These are phyloP conservation scores for Misgurnus anguillicaudatus DNA, from an alignment of 2,113 vertebrate species.

Conservation along the genomic window DNA sequence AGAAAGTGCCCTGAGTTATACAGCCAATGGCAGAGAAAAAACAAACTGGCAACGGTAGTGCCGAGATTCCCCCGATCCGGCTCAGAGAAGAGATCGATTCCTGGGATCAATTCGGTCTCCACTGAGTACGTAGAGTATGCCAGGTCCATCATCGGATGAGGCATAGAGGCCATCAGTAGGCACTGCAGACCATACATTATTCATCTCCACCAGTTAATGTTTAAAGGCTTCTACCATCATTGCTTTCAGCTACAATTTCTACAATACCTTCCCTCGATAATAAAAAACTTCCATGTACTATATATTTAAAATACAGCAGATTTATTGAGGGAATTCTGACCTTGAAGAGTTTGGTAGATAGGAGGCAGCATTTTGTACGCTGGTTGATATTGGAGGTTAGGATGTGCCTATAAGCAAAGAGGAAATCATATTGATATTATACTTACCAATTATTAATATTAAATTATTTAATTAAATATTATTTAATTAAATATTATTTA, in stretches of 20 bases:
- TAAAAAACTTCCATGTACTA: too few species aligned
- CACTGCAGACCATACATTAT: slow-evolving; percentile 68
- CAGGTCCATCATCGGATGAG: slow-evolving; percentile 79
- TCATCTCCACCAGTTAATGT: not conserved
- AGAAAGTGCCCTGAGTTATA: slow-evolving; percentile 80
- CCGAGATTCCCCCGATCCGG: slow-evolving; percentile 74
- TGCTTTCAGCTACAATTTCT: too few species aligned
- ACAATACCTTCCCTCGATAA: too few species aligned
- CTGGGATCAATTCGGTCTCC: slow-evolving; percentile 79
- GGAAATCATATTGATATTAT: slow-evolving; percentile 38
- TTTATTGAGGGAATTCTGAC: slow-evolving; percentile 67
- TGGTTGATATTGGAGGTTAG: slow-evolving; percentile 74
- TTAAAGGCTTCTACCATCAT: not conserved
- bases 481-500: too few species aligned
- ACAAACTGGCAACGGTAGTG: slow-evolving; percentile 79
- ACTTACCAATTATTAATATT: too few species aligned
- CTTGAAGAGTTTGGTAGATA: slow-evolving; percentile 92
- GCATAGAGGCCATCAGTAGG: slow-evolving; percentile 82
- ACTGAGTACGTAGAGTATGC: slow-evolving; percentile 81
- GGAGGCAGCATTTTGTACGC: slow-evolving; percentile 80
- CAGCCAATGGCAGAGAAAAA: slow-evolving; percentile 85
- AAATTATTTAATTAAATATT: too few species aligned
- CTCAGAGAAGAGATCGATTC: slow-evolving; percentile 87
- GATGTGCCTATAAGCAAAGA: slow-evolving; percentile 75
- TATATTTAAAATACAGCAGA: not conserved